Evolutionary conservation across 2,113 vertebrate genomes (phyloP).

Genomic region (Myocastor coypus): DNA sequence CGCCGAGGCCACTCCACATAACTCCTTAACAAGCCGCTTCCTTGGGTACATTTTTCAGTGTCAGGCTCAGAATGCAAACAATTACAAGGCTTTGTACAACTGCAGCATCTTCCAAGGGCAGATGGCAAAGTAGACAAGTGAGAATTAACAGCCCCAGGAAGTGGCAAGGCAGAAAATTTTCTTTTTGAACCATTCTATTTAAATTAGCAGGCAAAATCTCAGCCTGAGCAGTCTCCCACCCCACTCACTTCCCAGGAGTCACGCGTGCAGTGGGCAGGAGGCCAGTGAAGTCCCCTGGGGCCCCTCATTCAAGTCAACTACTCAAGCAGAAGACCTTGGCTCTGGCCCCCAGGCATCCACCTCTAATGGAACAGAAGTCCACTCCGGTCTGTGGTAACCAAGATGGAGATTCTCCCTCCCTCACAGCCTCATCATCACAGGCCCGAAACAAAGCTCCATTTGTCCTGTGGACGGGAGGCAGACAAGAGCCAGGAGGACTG

Average conservation of each 20-base stretch:
- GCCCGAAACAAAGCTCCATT: not conserved
- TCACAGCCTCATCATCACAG: not conserved
- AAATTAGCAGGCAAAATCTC: conserved; percentile 41
- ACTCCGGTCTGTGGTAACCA: not conserved
- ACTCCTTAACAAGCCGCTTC: conserved; percentile 71
- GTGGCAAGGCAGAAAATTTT: conserved; percentile 31
- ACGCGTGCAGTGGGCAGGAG: not conserved
- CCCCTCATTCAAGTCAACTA: not conserved
- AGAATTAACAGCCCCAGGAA: conserved; percentile 56
- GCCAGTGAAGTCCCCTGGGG: not conserved
- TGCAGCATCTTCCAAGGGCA: conserved; percentile 65
- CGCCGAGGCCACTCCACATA: conserved; percentile 74
- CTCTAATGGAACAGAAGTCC: not conserved
- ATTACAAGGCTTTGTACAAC: conserved; percentile 38
- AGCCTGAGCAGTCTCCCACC: not conserved
- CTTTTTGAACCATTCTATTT: not conserved
- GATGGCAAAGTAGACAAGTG: conserved; percentile 40
- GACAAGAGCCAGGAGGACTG: not conserved
- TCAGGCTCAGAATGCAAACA: conserved; percentile 68
- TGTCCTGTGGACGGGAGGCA: not conserved
- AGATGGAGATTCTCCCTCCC: not conserved
- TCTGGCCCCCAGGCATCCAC: not conserved
- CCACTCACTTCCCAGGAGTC: not conserved
- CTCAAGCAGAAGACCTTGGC: conserved; percentile 11
- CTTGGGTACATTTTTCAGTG: conserved; percentile 74